Conservation (phyloP, 2,113 vertebrate genomes). For the Mandrillus leucophaeus region DNA sequence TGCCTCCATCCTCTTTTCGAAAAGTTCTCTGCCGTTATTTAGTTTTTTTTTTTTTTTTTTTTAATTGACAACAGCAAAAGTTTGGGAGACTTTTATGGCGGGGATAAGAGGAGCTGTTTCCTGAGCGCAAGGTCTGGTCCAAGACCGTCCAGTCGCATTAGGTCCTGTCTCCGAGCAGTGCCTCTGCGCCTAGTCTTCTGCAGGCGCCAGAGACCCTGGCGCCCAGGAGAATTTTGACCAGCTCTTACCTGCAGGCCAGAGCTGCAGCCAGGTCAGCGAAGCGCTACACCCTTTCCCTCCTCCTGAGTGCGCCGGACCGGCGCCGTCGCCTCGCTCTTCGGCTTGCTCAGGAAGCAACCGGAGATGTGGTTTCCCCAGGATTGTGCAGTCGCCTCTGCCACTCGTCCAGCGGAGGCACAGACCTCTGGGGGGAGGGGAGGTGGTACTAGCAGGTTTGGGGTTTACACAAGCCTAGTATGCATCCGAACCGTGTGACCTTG, state of each 20-base stretch:
- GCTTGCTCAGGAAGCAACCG: slow-evolving; percentile 59
- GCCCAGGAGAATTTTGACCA: background rate
- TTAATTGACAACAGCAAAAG: slow-evolving; percentile 3
- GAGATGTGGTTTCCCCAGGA: slow-evolving; percentile 69
- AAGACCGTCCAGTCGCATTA: background rate
- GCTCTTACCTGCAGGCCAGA: background rate
- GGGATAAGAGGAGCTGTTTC: background rate
- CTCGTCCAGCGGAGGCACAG: background rate
- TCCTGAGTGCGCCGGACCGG: slow-evolving; percentile 4
- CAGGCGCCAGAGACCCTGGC: rapidly evolving
- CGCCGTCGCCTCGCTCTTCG: slow-evolving; percentile 31
- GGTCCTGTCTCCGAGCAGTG: background rate
- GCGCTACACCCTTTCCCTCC: slow-evolving; percentile 31
- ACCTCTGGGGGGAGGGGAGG: background rate
- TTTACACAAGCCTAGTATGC: background rate
- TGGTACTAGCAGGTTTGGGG: background rate
- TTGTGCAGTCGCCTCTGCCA: slow-evolving; percentile 48
- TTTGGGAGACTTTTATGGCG: slow-evolving; percentile 50
- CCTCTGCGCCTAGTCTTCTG: background rate
- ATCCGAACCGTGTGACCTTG: background rate
- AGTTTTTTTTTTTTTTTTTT: background rate
- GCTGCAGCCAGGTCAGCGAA: background rate
- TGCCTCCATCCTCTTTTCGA: background rate
- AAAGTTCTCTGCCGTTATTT: background rate
- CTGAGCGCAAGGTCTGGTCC: background rate